A percentile compares a stretch with the other conserved stretches of the same genome.
Conservation (phyloP, 2,113 vertebrate genomes). For the Salminus brasiliensis region DNA sequence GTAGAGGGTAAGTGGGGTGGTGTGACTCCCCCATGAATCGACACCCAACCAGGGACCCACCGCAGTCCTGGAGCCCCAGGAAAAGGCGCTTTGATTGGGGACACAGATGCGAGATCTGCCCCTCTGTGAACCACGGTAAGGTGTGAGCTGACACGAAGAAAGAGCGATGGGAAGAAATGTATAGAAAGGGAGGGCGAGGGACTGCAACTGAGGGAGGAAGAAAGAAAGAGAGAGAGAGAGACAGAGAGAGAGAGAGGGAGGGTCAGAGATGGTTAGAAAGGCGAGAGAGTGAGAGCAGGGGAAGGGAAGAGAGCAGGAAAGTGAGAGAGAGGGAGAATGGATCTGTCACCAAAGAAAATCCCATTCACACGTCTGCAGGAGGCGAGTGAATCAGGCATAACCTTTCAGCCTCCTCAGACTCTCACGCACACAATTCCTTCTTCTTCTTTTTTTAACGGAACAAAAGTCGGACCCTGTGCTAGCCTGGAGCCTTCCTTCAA, state of each 20-base stretch:
- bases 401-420: slow-evolving; percentile 35
- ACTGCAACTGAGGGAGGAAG: background rate
- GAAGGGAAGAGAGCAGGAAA: background rate
- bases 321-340: slow-evolving; percentile 9
- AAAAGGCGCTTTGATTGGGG: slow-evolving; percentile 16
- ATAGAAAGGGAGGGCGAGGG: background rate
- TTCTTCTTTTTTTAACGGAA: too few species aligned
- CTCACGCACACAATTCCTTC: background rate
- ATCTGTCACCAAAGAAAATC: slow-evolving; percentile 42
- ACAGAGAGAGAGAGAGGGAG: background rate
- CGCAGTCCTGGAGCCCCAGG: background rate
- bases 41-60: background rate
- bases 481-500: background rate
- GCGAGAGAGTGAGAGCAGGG: background rate
- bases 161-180: background rate
- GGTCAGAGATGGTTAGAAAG: background rate
- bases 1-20: slow-evolving; percentile 4
- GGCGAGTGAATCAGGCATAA: slow-evolving; percentile 39
- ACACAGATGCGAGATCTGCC: slow-evolving; percentile 6
- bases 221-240: background rate
- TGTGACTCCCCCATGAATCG: background rate
- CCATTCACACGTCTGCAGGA: slow-evolving; percentile 52
- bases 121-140: background rate
- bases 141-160: background rate
- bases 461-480: background rate